Base-by-base conservation (phyloP, 2,888 invertebrate genomes). In the Conus canariensis region DNA sequence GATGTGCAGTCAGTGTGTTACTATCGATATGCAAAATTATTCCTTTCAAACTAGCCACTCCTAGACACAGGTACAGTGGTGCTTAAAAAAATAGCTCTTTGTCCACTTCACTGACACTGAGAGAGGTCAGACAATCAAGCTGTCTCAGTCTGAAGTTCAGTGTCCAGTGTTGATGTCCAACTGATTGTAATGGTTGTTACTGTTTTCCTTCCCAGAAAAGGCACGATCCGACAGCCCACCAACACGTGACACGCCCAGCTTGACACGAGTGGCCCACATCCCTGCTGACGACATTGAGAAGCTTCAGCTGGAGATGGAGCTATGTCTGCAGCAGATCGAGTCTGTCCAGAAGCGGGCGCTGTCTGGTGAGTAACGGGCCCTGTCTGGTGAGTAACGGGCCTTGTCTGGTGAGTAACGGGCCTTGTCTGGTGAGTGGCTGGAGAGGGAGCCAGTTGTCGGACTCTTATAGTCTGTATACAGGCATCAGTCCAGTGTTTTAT, bases 231-330 rank as follows among this genome's bases (percentile, higher is more conserved):
- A 94, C 86, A 94, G 94, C 25, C 95, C 95, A 67, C 95, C 95
- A 12, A 94, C 94, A 4, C 91, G 94, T 56, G 85, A 91, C 60
- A 92, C 93, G 82, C 90, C 92, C 59, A 90, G 92, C 25, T 64
- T 90, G 25, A 91, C 93, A 4, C 87, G 91, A 77, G 93, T 93
- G 85, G 92, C 93, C 67, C 93, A 92, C 7, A 91, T 90, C 4
- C 90, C 92, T 3, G 67, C 90, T 6, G 92, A 93, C 89, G 95
- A 95, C 91, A 94, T 95, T 64, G 92, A 92, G 83, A 93, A 94
- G 77, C 92, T 95, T 25, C 94, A 95, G 91, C 92, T 91, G 82
- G 95, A 95, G 83, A 93, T 95, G 92, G 94, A 94, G 86, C 92
- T 93, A 5, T 95, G 94, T 88, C 89, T 95, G 88, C 93, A 93